phyloP scores from a whole-genome alignment of 92 coral and sea anemone genomes.

The Desmophyllum pertusum region DNA sequence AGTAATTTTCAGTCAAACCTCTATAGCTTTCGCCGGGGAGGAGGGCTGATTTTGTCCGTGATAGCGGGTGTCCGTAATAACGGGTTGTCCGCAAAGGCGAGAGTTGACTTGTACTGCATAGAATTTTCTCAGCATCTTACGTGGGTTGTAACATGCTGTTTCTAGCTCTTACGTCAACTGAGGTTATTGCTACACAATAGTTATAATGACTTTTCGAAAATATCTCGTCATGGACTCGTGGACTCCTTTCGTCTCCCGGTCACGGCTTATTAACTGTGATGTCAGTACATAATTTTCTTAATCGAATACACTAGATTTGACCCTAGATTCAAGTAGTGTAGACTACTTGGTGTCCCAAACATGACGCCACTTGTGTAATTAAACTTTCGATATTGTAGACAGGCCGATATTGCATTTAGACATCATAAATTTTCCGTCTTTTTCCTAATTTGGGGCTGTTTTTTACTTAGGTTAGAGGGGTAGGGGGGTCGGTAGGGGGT shows the following conservation, averaged over 20 bases:
- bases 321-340: no score
- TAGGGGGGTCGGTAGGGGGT: no score
- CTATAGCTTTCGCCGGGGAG: no score
- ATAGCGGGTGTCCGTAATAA: no score
- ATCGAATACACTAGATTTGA: not conserved
- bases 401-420: constrained; percentile 1
- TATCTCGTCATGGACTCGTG: not conserved
- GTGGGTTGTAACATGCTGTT: not conserved
- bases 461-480: not conserved
- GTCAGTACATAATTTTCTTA: not conserved
- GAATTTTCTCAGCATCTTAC: not conserved
- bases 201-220: constrained; percentile 6
- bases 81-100: no score
- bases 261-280: not conserved
- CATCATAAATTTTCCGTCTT: not conserved
- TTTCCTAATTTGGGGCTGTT: not conserved
- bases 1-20: no score
- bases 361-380: not conserved
- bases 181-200: constrained; percentile 2
- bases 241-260: not conserved
- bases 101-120: not conserved
- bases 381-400: not conserved
- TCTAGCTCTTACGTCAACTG: not conserved
- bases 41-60: no score
- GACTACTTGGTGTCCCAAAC: no score